Evolutionary conservation across 2,797 vertebrate genomes (phyloP).

Genomic region (Sus cebifrons): DNA sequence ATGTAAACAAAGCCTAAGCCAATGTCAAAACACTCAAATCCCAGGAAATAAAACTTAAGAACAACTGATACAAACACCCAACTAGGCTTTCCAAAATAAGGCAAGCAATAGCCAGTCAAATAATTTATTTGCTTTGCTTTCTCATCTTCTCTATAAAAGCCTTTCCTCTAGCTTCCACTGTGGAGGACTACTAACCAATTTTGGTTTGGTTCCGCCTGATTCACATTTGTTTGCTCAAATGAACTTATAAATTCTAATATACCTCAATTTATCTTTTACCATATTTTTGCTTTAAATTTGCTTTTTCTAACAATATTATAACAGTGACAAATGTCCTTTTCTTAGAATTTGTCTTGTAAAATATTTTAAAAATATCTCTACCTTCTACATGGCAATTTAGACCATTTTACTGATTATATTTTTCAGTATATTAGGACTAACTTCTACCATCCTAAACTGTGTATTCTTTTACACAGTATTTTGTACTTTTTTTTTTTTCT

Average conservation of each 20-base stretch:
- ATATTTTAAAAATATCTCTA: not conserved
- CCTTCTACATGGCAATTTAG: not conserved
- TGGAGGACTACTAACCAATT: not conserved
- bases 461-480: not conserved
- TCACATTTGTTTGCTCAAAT: not conserved
- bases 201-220: not conserved
- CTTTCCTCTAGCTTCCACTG: not conserved
- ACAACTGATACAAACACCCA: not conserved
- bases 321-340: not conserved
- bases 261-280: not conserved
- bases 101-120: not conserved
- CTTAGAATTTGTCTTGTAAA: not conserved
- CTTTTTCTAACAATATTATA: not conserved
- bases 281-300: not conserved
- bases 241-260: not conserved
- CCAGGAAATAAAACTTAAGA: not conserved
- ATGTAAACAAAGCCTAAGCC: not conserved
- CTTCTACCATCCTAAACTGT: not conserved
- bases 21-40: not conserved
- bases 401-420: not conserved
- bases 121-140: not conserved
- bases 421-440: not conserved
- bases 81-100: not conserved
- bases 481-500: not conserved
- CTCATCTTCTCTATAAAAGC: not conserved